Evolutionary conservation across 2,888 invertebrate genomes (phyloP).

Genomic region (Hirtodrosophila histrioides): DNA sequence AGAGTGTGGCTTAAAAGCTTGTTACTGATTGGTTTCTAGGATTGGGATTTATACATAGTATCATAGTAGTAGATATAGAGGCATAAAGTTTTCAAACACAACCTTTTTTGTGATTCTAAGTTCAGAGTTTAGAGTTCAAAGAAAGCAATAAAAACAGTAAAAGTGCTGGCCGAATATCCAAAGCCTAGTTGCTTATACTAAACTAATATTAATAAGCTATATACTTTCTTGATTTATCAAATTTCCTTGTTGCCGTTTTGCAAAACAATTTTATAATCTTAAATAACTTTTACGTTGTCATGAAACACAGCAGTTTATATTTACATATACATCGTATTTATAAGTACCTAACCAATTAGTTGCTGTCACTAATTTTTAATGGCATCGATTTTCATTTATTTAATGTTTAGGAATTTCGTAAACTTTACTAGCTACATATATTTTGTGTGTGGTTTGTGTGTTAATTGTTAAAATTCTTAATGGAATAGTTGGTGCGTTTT

Average conservation of each 20-base stretch:
- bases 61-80: constrained; percentile 42
- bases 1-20: constrained; percentile 41
- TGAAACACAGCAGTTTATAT: constrained; percentile 79
- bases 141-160: constrained; percentile 50
- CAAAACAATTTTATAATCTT: constrained; percentile 44
- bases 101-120: constrained; percentile 67
- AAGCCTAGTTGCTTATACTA: constrained; percentile 44
- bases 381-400: constrained; percentile 29
- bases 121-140: constrained; percentile 33
- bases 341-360: constrained; percentile 49
- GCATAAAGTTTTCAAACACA: constrained; percentile 73
- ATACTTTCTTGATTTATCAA: constrained; percentile 8
- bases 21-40: constrained; percentile 34
- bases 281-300: constrained; percentile 75
- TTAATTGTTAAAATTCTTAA: constrained; percentile 70
- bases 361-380: constrained; percentile 42
- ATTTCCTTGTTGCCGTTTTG: constrained; percentile 16
- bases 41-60: constrained; percentile 25
- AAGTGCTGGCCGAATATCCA: constrained; percentile 23
- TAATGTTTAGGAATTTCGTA: constrained; percentile 46
- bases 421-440: constrained; percentile 65
- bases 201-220: constrained; percentile 43
- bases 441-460: constrained; percentile 31
- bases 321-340: constrained; percentile 56
- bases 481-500: constrained; percentile 77